Conservation (phyloP, 2,888 invertebrate genomes). For the Epirrita christyi region DNA sequence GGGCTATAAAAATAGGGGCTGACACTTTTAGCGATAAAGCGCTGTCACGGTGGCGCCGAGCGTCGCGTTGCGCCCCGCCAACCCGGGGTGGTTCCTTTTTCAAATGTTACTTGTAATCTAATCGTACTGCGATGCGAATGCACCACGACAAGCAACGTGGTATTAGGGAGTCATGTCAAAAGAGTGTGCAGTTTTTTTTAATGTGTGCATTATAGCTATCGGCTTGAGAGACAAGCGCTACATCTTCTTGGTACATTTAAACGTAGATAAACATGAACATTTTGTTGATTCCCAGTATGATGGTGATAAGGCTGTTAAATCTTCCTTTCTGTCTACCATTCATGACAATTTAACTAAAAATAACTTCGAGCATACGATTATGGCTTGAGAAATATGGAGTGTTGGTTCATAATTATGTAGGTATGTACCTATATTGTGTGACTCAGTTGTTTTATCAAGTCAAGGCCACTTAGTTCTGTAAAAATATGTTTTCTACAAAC, state of each 20-base stretch:
- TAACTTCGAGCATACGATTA: no score
- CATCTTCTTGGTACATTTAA: no score
- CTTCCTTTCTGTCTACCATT: no score
- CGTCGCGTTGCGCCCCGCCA: constrained; percentile 58
- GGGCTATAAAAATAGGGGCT: constrained; percentile 68
- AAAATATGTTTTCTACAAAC: neutral
- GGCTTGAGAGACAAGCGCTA: no score
- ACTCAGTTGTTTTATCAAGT: no score
- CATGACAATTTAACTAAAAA: no score
- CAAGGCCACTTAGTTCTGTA: neutral
- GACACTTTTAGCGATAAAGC: constrained; percentile 77
- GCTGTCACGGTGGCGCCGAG: constrained; percentile 62
- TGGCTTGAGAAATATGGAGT: no score
- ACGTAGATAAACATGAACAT: no score
- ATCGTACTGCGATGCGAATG: constrained; percentile 39
- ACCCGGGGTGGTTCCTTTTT: constrained; percentile 36
- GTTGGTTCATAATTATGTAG: no score
- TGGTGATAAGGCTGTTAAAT: no score
- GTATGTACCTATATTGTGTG: no score
- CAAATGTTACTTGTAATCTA: constrained; percentile 66
- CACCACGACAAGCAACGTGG: constrained; percentile 27
- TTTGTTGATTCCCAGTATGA: neutral
- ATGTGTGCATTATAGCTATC: no score
- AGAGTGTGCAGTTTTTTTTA: constrained; percentile 5
- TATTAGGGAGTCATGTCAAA: constrained; percentile 33